These are phyloP conservation scores for Rhincodon typus DNA, from an alignment of 2,797 vertebrate species.

Conservation along the genomic window DNA sequence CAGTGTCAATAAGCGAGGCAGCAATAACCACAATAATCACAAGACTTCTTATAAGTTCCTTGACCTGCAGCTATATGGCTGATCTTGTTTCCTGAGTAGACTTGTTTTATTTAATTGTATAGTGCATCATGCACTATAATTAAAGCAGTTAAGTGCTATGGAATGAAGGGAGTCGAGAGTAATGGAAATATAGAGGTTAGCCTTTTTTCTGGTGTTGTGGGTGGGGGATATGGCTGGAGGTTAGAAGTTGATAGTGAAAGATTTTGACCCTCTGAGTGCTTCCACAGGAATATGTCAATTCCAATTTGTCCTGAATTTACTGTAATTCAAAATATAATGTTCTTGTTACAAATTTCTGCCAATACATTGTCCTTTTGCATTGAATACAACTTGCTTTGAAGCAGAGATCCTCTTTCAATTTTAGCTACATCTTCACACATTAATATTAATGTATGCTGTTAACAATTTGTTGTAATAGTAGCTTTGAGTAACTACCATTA, in stretches of 20 bases:
- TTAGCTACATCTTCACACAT: neutral
- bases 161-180: slow-evolving; percentile 24
- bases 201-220: neutral
- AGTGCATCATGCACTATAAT: slow-evolving; percentile 29
- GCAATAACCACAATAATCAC: neutral
- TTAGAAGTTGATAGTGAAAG: neutral
- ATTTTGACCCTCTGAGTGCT: neutral
- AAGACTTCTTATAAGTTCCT: neutral
- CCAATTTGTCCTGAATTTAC: neutral
- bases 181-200: slow-evolving; percentile 2
- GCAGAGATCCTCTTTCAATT: neutral
- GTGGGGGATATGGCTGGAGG: neutral
- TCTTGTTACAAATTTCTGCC: neutral
- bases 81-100: slow-evolving; percentile 33
- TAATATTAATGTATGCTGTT: neutral
- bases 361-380: neutral
- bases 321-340: neutral
- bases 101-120: slow-evolving; percentile 36
- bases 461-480: neutral
- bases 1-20: neutral
- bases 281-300: neutral
- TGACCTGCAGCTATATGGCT: slow-evolving; percentile 23
- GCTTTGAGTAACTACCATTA: neutral
- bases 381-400: neutral
- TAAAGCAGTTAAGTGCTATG: slow-evolving; percentile 28